Evolutionary conservation across 2,113 vertebrate species (phyloP).

Genomic region (Aramus guarauna): DNA sequence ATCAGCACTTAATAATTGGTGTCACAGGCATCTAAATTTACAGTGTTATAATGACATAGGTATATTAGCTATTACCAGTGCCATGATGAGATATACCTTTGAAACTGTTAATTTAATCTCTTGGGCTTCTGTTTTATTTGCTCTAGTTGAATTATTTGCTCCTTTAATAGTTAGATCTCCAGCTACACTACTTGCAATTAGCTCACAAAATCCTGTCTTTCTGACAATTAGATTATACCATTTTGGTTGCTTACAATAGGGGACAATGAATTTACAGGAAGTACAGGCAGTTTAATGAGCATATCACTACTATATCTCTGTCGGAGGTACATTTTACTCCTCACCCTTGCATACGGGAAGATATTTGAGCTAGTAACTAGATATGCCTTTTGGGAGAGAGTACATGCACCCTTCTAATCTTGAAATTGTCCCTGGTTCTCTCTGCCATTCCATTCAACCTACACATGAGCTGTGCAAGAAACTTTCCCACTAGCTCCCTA

Average conservation of each 20-base stretch:
- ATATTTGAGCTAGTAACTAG: neutral
- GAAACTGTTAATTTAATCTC: slow-evolving; percentile 14
- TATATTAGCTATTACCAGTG: neutral
- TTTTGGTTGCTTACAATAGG: neutral
- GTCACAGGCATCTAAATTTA: neutral
- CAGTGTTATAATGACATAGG: neutral
- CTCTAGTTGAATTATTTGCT: neutral
- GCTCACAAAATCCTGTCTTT: neutral
- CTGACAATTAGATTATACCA: neutral
- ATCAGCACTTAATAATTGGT: neutral
- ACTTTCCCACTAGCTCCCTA: neutral
- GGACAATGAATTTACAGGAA: neutral
- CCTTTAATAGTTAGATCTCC: neutral
- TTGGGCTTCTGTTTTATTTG: neutral
- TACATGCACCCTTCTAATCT: neutral
- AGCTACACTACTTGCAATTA: neutral
- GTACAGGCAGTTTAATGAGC: neutral
- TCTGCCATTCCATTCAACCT: neutral
- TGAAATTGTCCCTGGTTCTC: neutral
- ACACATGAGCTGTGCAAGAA: neutral
- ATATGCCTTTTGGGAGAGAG: neutral
- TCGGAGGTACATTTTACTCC: neutral
- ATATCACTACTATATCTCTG: neutral
- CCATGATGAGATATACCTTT: neutral
- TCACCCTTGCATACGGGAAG: neutral